phyloP scores from a whole-genome alignment of 2,797 vertebrate genomes.

The Australoheros facetus region DNA sequence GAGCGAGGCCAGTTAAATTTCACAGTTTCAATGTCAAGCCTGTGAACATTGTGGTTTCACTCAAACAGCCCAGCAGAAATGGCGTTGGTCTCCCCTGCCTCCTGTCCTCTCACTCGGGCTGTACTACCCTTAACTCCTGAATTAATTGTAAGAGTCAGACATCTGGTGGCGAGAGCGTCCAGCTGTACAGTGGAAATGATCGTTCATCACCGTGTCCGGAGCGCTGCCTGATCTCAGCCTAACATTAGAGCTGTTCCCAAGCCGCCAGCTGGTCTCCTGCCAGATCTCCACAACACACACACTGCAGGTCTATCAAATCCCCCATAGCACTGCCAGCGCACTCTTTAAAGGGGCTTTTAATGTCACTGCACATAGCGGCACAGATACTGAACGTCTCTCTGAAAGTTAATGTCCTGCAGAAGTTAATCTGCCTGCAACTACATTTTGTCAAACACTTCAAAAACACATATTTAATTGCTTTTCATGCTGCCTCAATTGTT shows the following conservation, averaged over 20 bases:
- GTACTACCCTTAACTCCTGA: conserved; percentile 16
- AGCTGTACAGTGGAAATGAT: conserved; percentile 13
- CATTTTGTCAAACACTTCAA: not conserved
- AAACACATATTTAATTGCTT: not conserved
- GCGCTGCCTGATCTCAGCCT: conserved; percentile 13
- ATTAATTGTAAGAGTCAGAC: conserved; percentile 29
- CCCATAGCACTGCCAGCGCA: not conserved
- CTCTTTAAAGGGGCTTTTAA: conserved; percentile 18
- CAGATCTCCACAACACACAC: conserved; percentile 13
- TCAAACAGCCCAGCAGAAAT: conserved; percentile 17
- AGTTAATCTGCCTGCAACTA: conserved; percentile 3
- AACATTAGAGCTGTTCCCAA: conserved; percentile 11
- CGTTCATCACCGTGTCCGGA: conserved; percentile 10
- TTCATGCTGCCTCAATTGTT: not conserved
- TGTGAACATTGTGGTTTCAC: not conserved
- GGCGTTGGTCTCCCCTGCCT: not conserved
- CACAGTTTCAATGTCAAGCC: conserved; percentile 32
- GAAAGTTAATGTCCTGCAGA: conserved; percentile 1
- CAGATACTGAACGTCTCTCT: not conserved
- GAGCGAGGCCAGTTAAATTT: rapidly evolving
- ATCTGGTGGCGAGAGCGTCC: conserved; percentile 37
- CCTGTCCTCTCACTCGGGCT: not conserved
- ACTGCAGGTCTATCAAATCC: conserved; percentile 6
- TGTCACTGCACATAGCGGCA: not conserved
- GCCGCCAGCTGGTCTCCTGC: conserved; percentile 26